Evolutionary conservation across 2,797 vertebrate genomes (phyloP).

Genomic region (Cynodonichthys magdalenae): DNA sequence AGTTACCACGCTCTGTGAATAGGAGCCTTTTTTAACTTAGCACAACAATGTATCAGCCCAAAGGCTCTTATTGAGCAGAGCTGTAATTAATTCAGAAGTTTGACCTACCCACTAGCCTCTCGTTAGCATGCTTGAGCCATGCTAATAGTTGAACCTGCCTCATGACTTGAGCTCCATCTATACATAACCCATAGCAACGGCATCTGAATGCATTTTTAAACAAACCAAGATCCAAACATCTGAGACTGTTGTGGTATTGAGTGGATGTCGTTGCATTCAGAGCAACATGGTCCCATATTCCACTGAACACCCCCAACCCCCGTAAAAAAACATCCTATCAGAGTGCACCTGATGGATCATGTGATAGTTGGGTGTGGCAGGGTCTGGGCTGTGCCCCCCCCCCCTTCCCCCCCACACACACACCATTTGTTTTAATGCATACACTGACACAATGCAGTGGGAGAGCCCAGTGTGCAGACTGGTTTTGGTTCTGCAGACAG

Average conservation of each 20-base stretch:
- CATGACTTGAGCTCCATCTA: constrained; percentile 53
- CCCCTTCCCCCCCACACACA: constrained; percentile 26
- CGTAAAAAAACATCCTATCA: constrained; percentile 73
- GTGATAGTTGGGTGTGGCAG: constrained; percentile 62
- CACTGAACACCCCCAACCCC: constrained; percentile 19
- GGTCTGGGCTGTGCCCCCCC: constrained; percentile 33
- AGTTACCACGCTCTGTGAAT: constrained; percentile 80
- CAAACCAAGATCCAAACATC: constrained; percentile 32
- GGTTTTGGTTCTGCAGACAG: constrained; percentile 44
- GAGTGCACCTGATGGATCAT: constrained; percentile 76
- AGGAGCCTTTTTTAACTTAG: constrained; percentile 77
- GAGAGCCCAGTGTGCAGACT: constrained; percentile 57
- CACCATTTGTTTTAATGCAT: constrained; percentile 73
- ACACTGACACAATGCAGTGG: constrained; percentile 66
- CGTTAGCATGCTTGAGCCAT: constrained; percentile 53
- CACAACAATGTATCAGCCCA: constrained; percentile 79
- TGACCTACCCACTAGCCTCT: constrained; percentile 77
- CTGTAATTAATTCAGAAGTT: constrained; percentile 81
- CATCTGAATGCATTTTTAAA: constrained; percentile 48
- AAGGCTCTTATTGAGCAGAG: constrained; percentile 68
- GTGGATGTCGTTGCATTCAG: constrained; percentile 16
- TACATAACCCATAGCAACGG: constrained; percentile 57
- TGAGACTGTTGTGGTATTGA: constrained; percentile 20
- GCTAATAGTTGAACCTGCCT: constrained; percentile 62
- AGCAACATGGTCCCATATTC: constrained; percentile 21